A percentile compares a stretch with the other conserved stretches of the same genome.
These are phyloP conservation scores for Brachionus rotundiformis DNA, from an alignment of 1,140 invertebrate species.

Conservation along the genomic window DNA sequence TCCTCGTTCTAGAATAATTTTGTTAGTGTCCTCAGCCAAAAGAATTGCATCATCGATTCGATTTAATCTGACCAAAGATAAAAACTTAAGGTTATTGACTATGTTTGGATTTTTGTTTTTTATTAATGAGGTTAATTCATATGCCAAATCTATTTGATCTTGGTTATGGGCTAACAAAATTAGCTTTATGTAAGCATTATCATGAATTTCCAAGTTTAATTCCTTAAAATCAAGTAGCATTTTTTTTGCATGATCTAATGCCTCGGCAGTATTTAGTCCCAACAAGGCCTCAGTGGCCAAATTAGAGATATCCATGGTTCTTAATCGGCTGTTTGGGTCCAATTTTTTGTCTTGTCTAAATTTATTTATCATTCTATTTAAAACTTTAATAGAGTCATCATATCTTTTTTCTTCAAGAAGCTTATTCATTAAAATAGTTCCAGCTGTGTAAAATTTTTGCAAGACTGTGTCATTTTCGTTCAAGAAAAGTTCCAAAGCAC, in stretches of 20 bases:
- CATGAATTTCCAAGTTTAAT: conserved; percentile 14
- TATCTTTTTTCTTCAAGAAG: conserved; percentile 44
- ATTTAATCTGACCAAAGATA: neutral
- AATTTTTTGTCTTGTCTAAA: conserved; percentile 6
- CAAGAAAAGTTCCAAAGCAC: conserved; percentile 27
- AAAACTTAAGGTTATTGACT: conserved; percentile 15
- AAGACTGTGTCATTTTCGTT: conserved; percentile 30
- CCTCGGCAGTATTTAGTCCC: neutral
- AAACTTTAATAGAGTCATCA: conserved; percentile 7
- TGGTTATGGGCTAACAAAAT: conserved; percentile 17
- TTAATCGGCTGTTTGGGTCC: neutral
- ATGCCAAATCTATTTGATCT: conserved; percentile 31
- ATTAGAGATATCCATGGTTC: conserved; percentile 32
- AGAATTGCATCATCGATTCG: conserved; percentile 16
- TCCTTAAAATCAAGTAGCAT: neutral
- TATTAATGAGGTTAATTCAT: conserved; percentile 27
- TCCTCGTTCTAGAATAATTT: neutral
- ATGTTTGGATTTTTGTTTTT: conserved; percentile 32
- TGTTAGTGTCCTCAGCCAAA: conserved; percentile 16
- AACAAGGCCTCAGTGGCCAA: conserved; percentile 20
- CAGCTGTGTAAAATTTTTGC: conserved; percentile 4
- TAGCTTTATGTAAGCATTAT: conserved; percentile 33
- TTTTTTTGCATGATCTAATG: neutral
- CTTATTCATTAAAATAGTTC: conserved; percentile 45
- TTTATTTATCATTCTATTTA: conserved; percentile 10